phyloP scores from a whole-genome alignment of 2,797 vertebrate species.

The Hephaestus fuliginosus region DNA sequence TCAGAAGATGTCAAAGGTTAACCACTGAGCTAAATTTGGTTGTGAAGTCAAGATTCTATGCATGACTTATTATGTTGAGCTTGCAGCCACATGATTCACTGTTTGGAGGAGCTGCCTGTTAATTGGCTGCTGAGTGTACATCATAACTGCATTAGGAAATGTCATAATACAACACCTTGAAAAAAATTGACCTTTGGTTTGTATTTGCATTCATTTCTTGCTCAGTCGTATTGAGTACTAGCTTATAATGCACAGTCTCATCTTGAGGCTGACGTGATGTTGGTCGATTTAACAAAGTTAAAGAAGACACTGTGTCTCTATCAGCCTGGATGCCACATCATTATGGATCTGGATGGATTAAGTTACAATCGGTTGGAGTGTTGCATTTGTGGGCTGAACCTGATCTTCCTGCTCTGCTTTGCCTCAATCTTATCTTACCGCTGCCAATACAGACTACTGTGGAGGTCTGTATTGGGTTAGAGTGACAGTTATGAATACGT shows the following conservation, averaged over 20 bases:
- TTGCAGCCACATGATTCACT: not conserved
- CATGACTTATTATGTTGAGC: not conserved
- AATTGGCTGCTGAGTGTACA: not conserved
- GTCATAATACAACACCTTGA: not conserved
- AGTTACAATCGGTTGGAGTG: conserved; percentile 44
- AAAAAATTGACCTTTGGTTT: not conserved
- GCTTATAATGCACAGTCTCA: not conserved
- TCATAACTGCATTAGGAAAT: not conserved
- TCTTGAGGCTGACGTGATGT: conserved; percentile 8
- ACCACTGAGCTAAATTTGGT: not conserved
- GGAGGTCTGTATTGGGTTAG: conserved; percentile 53
- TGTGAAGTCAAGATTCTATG: not conserved
- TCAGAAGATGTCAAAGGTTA: not conserved
- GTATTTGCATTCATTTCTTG: not conserved
- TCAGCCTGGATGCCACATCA: conserved; percentile 13
- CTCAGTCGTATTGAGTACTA: not conserved
- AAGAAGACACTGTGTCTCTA: not conserved
- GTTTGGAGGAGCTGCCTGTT: not conserved
- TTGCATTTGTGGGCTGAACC: conserved; percentile 22
- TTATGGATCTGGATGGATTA: conserved; percentile 33
- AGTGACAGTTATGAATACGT: conserved; percentile 48
- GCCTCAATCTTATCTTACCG: conserved; percentile 44
- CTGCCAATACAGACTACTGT: conserved; percentile 46
- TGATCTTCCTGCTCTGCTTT: conserved; percentile 70
- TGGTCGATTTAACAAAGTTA: not conserved